Percentiles rank a stretch among this genome's conserved stretches.
phyloP scores from a whole-genome alignment of 2,113 vertebrate genomes.

The Seriola quinqueradiata region DNA sequence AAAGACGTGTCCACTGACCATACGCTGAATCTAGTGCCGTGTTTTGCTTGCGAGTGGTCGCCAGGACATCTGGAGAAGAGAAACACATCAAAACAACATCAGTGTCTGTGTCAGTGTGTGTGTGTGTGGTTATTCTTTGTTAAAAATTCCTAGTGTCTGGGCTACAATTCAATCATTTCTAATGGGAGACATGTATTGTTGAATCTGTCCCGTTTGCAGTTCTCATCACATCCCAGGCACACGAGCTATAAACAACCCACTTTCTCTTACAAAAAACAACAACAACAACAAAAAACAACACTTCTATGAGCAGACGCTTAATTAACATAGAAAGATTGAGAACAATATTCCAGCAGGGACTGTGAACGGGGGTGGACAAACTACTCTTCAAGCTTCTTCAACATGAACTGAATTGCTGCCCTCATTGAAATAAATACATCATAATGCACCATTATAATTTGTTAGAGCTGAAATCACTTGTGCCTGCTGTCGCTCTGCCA shows the following conservation, averaged over 20 bases:
- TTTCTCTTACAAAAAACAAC: conserved; percentile 10
- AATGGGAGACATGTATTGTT: background rate
- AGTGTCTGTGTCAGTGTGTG: background rate
- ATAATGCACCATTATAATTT: conserved; percentile 23
- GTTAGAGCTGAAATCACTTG: background rate
- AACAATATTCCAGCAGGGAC: conserved; percentile 32
- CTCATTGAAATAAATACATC: conserved; percentile 40
- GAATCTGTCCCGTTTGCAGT: conserved; percentile 4
- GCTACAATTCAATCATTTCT: background rate
- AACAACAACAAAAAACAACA: background rate
- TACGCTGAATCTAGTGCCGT: conserved; percentile 84
- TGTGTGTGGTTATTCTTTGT: too few relatives aligned
- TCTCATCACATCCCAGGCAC: conserved; percentile 23
- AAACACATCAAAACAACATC: conserved; percentile 7
- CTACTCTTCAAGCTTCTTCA: conserved; percentile 35
- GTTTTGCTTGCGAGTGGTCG: conserved; percentile 85
- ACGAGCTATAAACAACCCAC: conserved; percentile 22
- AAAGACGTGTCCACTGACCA: conserved; percentile 79
- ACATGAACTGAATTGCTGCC: conserved; percentile 20
- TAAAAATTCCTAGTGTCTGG: background rate
- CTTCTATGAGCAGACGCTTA: conserved; percentile 31
- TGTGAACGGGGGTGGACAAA: conserved; percentile 19
- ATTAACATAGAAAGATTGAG: conserved; percentile 45
- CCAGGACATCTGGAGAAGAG: conserved; percentile 81
- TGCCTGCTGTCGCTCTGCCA: background rate